Conservation (phyloP, 2,888 invertebrate genomes). For the Parnassius mnemosyne region DNA sequence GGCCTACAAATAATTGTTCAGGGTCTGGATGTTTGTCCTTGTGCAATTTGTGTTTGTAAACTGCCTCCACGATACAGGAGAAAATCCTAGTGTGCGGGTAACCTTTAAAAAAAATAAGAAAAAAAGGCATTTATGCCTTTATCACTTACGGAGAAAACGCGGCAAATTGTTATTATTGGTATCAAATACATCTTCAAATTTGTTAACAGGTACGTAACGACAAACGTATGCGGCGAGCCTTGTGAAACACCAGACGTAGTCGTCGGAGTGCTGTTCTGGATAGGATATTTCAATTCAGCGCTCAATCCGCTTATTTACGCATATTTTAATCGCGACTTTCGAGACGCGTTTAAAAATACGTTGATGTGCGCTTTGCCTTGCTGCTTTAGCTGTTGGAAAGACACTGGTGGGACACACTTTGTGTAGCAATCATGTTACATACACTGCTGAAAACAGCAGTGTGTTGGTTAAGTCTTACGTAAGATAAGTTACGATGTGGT, state of each 20-base stretch:
- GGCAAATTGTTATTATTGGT: too few species aligned
- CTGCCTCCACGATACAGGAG: too few species aligned
- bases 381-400: slow-evolving; percentile 88
- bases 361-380: slow-evolving; percentile 92
- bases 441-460: too few species aligned
- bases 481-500: too few species aligned
- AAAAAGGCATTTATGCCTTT: too few species aligned
- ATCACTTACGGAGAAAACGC: too few species aligned
- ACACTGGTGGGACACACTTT: slow-evolving; percentile 79
- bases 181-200: neutral
- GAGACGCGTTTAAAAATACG: slow-evolving; percentile 97
- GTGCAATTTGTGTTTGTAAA: too few species aligned
- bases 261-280: slow-evolving; percentile 96
- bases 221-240: slow-evolving; percentile 89
- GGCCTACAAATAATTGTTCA: too few species aligned
- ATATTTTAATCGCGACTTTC: slow-evolving; percentile 97
- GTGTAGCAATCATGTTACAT: slow-evolving; percentile 60
- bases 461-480: too few species aligned
- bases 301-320: slow-evolving; percentile 97
- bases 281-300: slow-evolving; percentile 98
- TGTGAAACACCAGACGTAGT: slow-evolving; percentile 92
- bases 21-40: too few species aligned
- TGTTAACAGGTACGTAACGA: slow-evolving; percentile 88
- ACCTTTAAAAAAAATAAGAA: too few species aligned
- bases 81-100: too few species aligned